These are phyloP conservation scores for Choloepus didactylus DNA, from an alignment of 2,797 vertebrate genomes.

Conservation along the genomic window DNA sequence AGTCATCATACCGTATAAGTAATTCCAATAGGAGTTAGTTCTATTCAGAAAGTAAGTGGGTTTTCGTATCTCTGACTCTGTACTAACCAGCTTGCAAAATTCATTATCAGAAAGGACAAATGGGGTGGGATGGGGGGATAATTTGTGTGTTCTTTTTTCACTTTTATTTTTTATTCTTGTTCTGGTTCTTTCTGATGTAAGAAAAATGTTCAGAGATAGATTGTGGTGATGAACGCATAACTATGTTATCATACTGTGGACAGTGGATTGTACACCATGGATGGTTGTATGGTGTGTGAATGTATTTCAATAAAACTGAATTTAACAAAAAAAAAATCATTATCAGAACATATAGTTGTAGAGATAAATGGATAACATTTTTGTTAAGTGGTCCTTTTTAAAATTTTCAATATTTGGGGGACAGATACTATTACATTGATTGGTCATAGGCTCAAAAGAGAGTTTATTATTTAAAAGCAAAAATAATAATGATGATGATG, in stretches of 20 bases:
- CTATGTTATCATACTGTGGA: too few relatives aligned
- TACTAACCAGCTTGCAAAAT: neutral
- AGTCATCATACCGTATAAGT: neutral
- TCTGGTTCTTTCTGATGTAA: too few relatives aligned
- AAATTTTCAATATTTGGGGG: neutral
- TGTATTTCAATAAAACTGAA: too few relatives aligned
- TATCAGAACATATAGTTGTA: neutral
- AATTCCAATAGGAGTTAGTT: neutral
- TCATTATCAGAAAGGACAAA: neutral
- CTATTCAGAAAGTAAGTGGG: neutral
- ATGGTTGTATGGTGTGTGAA: too few relatives aligned
- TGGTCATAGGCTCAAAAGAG: neutral
- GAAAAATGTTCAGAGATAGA: too few relatives aligned
- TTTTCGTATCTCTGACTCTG: neutral
- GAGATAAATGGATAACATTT: neutral
- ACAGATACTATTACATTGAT: neutral
- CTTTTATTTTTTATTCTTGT: too few relatives aligned
- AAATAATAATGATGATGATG: neutral
- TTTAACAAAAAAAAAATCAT: neutral
- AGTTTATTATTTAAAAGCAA: constrained; percentile 36
- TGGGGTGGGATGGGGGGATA: too few relatives aligned
- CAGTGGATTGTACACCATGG: too few relatives aligned
- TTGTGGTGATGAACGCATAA: too few relatives aligned
- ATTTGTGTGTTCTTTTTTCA: too few relatives aligned
- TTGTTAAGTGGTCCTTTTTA: neutral